Conservation (phyloP, 1,140 invertebrate genomes). For the Neotoxoptera formosana region DNA sequence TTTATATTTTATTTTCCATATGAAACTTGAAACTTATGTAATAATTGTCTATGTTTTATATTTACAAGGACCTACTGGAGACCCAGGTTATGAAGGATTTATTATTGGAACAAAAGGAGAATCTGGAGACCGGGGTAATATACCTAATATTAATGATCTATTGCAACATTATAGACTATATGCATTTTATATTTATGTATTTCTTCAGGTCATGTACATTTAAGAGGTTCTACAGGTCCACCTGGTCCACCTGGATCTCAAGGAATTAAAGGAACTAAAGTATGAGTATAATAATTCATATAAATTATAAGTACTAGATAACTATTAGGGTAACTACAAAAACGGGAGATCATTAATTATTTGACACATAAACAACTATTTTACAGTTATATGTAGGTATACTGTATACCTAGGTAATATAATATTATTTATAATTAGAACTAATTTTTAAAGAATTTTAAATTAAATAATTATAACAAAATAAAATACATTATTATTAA, state of each 20-base stretch:
- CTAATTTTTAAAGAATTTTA: no score
- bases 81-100: slow-evolving; percentile 66
- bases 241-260: slow-evolving; percentile 57
- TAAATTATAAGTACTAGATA: background rate
- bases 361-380: background rate
- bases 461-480: no score
- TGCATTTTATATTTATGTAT: background rate
- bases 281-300: background rate
- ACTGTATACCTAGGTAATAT: background rate
- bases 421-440: background rate
- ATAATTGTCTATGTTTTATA: background rate
- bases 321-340: background rate
- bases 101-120: slow-evolving; percentile 50
- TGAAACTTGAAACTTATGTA: background rate
- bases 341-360: background rate
- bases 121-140: slow-evolving; percentile 33
- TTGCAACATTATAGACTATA: background rate
- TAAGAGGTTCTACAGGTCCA: slow-evolving; percentile 65
- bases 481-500: no score
- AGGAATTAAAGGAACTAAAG: slow-evolving; percentile 58
- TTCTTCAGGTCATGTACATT: background rate
- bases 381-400: background rate
- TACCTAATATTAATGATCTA: background rate
- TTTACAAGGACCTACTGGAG: slow-evolving; percentile 69
- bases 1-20: background rate